phyloP scores from a whole-genome alignment of 2,113 vertebrate genomes.

The Toxotes jaculatrix region DNA sequence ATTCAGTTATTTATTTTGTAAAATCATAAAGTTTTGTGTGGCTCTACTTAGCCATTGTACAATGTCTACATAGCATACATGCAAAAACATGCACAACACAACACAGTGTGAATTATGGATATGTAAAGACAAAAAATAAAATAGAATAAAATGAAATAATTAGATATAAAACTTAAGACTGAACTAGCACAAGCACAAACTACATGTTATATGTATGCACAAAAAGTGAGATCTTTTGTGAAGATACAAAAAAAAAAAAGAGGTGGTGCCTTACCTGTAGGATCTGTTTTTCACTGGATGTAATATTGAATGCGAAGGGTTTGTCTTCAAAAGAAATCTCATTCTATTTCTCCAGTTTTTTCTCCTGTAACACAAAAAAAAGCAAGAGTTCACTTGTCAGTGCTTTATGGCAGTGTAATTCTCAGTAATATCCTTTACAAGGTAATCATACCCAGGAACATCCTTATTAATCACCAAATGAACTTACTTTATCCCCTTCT shows the following conservation, averaged over 20 bases:
- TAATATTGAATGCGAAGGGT: slow-evolving; percentile 34
- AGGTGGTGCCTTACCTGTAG: slow-evolving; percentile 61
- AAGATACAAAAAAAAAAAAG: neutral
- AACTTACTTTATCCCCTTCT: slow-evolving; percentile 68
- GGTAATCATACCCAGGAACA: neutral
- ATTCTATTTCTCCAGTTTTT: slow-evolving; percentile 79
- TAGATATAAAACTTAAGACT: too few relatives aligned
- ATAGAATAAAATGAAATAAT: too few relatives aligned
- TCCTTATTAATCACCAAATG: neutral
- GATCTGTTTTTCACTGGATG: slow-evolving; percentile 37
- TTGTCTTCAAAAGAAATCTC: slow-evolving; percentile 68
- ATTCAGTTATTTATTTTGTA: neutral
- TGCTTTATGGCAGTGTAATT: neutral
- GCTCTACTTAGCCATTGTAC: neutral
- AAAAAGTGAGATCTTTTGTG: neutral
- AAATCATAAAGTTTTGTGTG: neutral
- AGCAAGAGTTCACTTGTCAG: neutral
- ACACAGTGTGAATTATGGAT: neutral
- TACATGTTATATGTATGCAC: neutral
- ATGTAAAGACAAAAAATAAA: neutral
- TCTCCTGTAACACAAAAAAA: slow-evolving; percentile 53
- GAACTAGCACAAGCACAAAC: neutral
- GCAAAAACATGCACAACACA: neutral
- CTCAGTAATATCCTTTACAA: neutral
- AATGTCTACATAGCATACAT: neutral